Evolutionary conservation across 2,113 vertebrate species (phyloP), one percentile per base, ranked within the genome.

Genomic region (Bungarus multicinctus): DNA sequence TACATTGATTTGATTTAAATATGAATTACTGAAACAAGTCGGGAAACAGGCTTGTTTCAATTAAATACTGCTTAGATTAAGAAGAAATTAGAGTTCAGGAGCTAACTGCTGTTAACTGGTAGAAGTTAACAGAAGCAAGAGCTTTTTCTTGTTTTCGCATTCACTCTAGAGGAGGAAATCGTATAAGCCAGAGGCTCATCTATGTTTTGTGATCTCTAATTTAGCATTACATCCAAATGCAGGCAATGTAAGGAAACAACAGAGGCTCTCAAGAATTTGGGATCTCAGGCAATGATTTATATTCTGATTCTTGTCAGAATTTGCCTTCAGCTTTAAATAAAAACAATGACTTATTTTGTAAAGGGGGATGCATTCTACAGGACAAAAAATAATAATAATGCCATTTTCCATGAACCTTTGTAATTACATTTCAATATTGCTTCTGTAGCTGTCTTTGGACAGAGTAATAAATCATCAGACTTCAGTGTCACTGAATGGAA

Each of bases 361-460:
- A 20, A 12, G 25, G 2, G 85, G 0, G 0, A 89, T 34, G 60
- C 39, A 30, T 92, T 9, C 27, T 85, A 43, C 6, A 39, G 87
- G 89, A 53, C 4, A 58, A 53, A 88, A 54, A 92, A 88, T 5
- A 47, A 47, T 43, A 50, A 87, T 12, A 81, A 11, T 27, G 45
- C 88, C 55, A 30, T 47, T 89, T 53, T 54, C 85, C 64, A 20
- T 45, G 89, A 57, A 88, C 4, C 74, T 11, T 55, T 89, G 20
- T 52, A 93, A 93, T 85, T 89, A 89, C 69, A 93, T 50, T 11
- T 90, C 86, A 90, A 43, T 12, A 89, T 74, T 89, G 60, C 43
- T 20, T 93, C 34, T 85, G 20, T 43, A 57, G 93, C 69, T 94
- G 50, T 25, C 18, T 91, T 89, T 94, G 87, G 58, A 95, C 88